Conservation (phyloP, 92 coral and sea anemone genomes). For the Ricordea florida region DNA sequence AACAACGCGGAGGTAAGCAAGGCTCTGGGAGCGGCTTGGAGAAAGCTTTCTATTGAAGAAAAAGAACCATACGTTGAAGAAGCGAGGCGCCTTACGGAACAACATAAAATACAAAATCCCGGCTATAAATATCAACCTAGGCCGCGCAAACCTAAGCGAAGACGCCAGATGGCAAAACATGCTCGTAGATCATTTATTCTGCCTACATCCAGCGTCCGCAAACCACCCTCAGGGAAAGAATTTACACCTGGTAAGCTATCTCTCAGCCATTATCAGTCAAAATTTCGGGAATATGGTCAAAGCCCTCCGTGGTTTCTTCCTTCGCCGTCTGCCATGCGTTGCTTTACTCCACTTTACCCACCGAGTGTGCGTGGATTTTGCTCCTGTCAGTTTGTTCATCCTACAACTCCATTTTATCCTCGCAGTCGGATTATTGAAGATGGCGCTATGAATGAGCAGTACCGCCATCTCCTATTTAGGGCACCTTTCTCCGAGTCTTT, state of each 20-base stretch:
- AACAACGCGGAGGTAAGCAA: conserved; percentile 86
- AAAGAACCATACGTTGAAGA: conserved; percentile 82
- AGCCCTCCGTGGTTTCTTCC: neutral
- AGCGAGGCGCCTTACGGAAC: conserved; percentile 66
- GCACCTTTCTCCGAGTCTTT: too few relatives aligned
- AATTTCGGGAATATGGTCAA: neutral
- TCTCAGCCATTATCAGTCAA: neutral
- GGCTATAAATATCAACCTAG: conserved; percentile 81
- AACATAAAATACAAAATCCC: conserved; percentile 71
- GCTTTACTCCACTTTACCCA: conserved; percentile 7
- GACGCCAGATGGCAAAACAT: too few relatives aligned
- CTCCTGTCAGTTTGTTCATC: conserved; percentile 3
- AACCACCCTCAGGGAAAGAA: neutral
- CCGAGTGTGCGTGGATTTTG: neutral
- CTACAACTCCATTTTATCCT: neutral
- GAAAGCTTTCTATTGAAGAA: conserved; percentile 65
- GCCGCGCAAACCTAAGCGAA: conserved; percentile 40
- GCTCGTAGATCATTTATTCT: too few relatives aligned
- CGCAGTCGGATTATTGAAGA: neutral
- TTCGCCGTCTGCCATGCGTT: neutral
- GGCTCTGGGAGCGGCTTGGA: conserved; percentile 85
- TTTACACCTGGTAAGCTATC: neutral
- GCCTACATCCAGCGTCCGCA: too few relatives aligned
- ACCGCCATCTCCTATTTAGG: too few relatives aligned
- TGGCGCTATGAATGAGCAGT: neutral